Evolutionary conservation across 2,113 vertebrate species (phyloP).

Genomic region (Odocoileus hemionus): DNA sequence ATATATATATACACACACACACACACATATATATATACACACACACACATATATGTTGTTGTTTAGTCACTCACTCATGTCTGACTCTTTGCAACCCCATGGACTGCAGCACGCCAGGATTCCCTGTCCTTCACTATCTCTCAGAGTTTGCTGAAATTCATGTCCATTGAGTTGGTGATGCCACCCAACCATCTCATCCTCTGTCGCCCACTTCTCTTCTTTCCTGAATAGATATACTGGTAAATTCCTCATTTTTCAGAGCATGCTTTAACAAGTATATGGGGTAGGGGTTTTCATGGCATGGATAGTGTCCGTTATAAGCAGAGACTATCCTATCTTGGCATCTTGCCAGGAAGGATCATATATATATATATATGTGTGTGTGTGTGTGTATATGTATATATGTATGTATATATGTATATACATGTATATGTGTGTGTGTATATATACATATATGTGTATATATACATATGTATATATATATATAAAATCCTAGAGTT

Average conservation of each 20-base stretch:
- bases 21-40: background rate
- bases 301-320: background rate
- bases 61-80: background rate
- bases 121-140: background rate
- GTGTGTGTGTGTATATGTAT: no score
- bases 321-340: background rate
- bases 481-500: background rate
- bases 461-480: no score
- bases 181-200: background rate
- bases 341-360: background rate
- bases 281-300: background rate
- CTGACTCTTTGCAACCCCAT: background rate
- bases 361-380: no score
- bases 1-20: no score
- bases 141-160: background rate
- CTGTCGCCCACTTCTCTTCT: background rate
- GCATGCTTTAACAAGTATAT: background rate
- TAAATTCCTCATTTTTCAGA: background rate
- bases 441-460: no score
- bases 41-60: background rate
- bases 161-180: background rate
- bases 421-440: no score
- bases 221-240: background rate
- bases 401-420: background rate
- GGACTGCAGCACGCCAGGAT: background rate